Base-by-base conservation (phyloP, 2,797 vertebrate genomes). In the Furcifer pardalis region DNA sequence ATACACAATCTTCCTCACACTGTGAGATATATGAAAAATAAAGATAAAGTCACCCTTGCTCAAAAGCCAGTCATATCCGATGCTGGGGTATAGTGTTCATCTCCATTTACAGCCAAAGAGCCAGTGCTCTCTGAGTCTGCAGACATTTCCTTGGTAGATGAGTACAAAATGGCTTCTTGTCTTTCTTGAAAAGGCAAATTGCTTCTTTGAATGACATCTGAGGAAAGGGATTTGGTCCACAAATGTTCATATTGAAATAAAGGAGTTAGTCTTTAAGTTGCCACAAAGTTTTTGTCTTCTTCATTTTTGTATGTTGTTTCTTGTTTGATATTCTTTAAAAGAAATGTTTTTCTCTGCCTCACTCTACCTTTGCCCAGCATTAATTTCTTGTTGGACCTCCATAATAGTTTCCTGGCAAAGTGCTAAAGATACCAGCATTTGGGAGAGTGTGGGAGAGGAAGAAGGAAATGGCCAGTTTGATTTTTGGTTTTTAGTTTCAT, bases 161-260 rank as follows among this genome's bases (percentile, higher is more conserved):
- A 91, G 88, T 82, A 59, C 83, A 91, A 87, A 84, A 82, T 69
- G 79, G 74, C 44, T 88, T 87, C 94, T 92, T 92, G 89, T 94
- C 91, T 91, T 60, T 83, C 75, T 85, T 89, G 44, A 79, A 91
- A 91, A 93, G 81, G 77, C 79, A 94, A 93, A 92, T 94, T 92
- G 81, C 71, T 92, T 83, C 80, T 90, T 91, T 87, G 91, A 84
- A 30, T 91, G 82, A n/a, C n/a, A n/a, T n/a, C n/a, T n/a, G n/a
- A n/a, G n/a, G n/a, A n/a, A n/a, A n/a, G n/a, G n/a, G n/a, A n/a
- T n/a, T n/a, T n/a, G n/a, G n/a, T n/a, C n/a, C n/a, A n/a, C n/a
- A n/a, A n/a, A n/a, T n/a, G n/a, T n/a, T n/a, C n/a, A n/a, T n/a
- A n/a, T n/a, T n/a, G n/a, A n/a, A n/a, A n/a, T n/a, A n/a, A n/a